Evolutionary conservation across 2,888 invertebrate genomes (phyloP), one percentile per base, ranked within the genome.

Genomic region (Vesta saturnalis): DNA sequence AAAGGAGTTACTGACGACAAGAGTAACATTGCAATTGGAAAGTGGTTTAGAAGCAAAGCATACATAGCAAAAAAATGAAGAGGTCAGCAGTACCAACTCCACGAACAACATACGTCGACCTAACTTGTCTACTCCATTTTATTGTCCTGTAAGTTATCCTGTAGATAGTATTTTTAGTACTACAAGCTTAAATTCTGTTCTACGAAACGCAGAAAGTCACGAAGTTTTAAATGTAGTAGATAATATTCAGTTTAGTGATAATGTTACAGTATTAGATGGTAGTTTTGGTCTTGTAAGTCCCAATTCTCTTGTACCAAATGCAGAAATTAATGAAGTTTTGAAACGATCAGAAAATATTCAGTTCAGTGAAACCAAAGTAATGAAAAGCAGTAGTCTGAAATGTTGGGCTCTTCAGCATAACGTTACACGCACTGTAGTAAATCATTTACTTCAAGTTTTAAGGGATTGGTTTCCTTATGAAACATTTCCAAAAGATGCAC

Each of bases 41-140:
- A 43, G 43, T 43, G 43, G 43, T 43, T 43, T 43, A 43, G 43
- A 43, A 43, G 43, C 43, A 43, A 43, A 43, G 43, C 43, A 5
- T 43, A 43, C n/a, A 43, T 43, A 8, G 43, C 43, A 43, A 43
- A 43, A n/a, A 23, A 43, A 43, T 43, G 43, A 43, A 43, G 43
- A 43, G 14, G 43, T 5, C 43, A 43, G 14, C 43, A 43, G 43
- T n/a, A n/a, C 43, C 14, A 43, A 43, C 43, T 43, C 43, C 43
- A 43, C 43, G 43, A 43, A 43, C 43, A 43, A 43, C 43, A 43
- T 5, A 43, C 5, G n/a, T 30, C 30, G 30, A 30, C 30, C 30
- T 30, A 30, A 30, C 30, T 30, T 30, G 30, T 30, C 30, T 30
- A 30, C 30, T 30, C 10, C 30, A 30, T 30, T 30, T 30, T 30